Percentiles rank a stretch among this genome's conserved stretches.
These are phyloP conservation scores for Mythimna loreyi DNA, from an alignment of 2,888 invertebrate species.

Conservation along the genomic window DNA sequence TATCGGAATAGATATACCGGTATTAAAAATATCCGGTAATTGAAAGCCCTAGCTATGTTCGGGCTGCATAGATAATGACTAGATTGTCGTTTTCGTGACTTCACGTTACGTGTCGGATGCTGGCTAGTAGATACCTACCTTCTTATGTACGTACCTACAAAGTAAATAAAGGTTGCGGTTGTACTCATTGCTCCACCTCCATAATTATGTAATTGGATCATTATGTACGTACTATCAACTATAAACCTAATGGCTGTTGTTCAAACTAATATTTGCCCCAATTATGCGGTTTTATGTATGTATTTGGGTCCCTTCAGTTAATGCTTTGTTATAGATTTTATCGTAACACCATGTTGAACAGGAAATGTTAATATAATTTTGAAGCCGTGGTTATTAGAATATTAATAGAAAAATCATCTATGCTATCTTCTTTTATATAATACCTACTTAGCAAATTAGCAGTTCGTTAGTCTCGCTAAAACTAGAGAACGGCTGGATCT, in stretches of 20 bases:
- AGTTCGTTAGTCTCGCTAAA: no score
- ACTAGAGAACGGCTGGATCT: no score
- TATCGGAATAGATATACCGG: no score
- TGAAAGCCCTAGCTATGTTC: background rate
- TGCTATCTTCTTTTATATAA: no score
- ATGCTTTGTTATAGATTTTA: constrained; percentile 14
- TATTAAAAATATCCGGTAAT: no score
- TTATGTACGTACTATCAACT: background rate
- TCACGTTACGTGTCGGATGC: constrained; percentile 16
- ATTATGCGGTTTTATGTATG: constrained; percentile 2
- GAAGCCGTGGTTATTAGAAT: background rate
- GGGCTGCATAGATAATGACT: constrained; percentile 3
- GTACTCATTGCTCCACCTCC: background rate
- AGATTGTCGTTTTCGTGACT: constrained; percentile 42
- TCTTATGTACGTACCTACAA: background rate
- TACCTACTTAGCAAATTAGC: no score
- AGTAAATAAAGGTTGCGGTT: constrained; percentile 25
- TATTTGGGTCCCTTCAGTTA: background rate
- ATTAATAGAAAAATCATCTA: no score
- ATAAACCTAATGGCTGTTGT: constrained; percentile 10
- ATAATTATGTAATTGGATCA: constrained; percentile 21
- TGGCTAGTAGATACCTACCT: background rate
- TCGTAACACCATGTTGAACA: constrained; percentile 2
- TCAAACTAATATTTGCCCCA: constrained; percentile 5
- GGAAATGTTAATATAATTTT: background rate